Evolutionary conservation across 2,888 invertebrate species (phyloP).

Genomic region (Azorinus chamasolen): DNA sequence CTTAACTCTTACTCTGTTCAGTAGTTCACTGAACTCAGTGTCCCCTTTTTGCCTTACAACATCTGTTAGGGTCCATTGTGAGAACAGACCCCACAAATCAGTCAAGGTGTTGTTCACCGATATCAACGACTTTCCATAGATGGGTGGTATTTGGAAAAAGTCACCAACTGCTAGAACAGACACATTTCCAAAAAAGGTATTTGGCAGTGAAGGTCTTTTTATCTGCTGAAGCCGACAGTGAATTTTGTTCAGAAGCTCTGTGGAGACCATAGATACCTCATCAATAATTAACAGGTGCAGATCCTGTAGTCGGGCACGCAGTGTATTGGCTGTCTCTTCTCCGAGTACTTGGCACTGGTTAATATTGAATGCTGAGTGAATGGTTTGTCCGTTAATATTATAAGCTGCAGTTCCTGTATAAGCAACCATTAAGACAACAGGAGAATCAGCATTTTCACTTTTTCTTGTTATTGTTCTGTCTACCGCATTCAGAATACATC

Average conservation of each 20-base stretch:
- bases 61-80: no score
- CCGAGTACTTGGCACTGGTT: no score
- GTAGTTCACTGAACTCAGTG: no score
- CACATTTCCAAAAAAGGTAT: constrained; percentile 10
- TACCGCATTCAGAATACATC: constrained; percentile 1
- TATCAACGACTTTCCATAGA: no score
- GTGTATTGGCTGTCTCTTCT: no score
- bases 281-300: constrained; percentile 17
- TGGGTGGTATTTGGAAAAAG: constrained; percentile 18
- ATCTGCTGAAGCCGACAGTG: constrained; percentile 9
- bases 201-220: neutral
- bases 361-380: constrained; percentile 19
- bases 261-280: constrained; percentile 19
- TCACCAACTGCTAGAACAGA: constrained; percentile 20
- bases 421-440: constrained; percentile 17
- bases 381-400: constrained; percentile 16
- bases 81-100: no score
- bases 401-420: constrained; percentile 23
- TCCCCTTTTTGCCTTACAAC: no score
- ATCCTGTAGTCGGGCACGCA: neutral
- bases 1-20: no score
- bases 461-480: neutral
- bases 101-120: no score
- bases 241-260: neutral
- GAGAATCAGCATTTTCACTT: constrained; percentile 11